Base-by-base conservation (phyloP, 2,113 vertebrate species). In the Corvus hawaiiensis region DNA sequence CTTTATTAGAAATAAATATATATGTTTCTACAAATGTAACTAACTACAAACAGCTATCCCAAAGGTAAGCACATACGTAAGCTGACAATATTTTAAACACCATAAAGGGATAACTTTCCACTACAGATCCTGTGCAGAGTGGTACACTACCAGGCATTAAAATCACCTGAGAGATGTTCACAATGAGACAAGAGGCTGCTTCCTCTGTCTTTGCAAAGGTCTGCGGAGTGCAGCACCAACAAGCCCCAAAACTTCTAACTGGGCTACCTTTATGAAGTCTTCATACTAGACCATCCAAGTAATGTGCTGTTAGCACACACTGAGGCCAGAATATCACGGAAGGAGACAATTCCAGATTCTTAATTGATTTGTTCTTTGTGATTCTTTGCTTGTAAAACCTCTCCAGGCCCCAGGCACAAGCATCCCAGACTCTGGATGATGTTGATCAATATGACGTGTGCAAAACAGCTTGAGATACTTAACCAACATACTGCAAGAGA, bases 231-330 rank as follows among this genome's bases (percentile, higher is more conserved):
- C n/a, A 56, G 19, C 24, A 71, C 17, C 49, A 75, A n/a, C 3
- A 63, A 72, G 13, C 18, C 32, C 61, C 56, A 62, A 63, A 16
- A n/a, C 1, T 24, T 16, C 2, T 3, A 61, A 22, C 23, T 4
- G 10, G 7, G 41, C 32, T 64, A 21, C 35, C 11, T 72, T 79
- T 30, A 71, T 10, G 15, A 52, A 76, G 43, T 19, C 51, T 56
- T 56, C 22, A 16, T 9, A 48, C 52, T 2, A 2, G 21, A 39
- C 26, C 27, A 43, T 11, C 23, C 1, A 0, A 16, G 41, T n/a
- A 48, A 58, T 0, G 5, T 21, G 33, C 37, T 43, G 5, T 28
- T 64, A 61, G 74, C 13, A 44, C 13, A 32, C 11, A 6, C 11
- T 14, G 33, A 58, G n/a, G 16, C 16, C 37, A 69, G 41, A 52